Conservation (phyloP, 2,113 vertebrate species). For the Panurus biarmicus region DNA sequence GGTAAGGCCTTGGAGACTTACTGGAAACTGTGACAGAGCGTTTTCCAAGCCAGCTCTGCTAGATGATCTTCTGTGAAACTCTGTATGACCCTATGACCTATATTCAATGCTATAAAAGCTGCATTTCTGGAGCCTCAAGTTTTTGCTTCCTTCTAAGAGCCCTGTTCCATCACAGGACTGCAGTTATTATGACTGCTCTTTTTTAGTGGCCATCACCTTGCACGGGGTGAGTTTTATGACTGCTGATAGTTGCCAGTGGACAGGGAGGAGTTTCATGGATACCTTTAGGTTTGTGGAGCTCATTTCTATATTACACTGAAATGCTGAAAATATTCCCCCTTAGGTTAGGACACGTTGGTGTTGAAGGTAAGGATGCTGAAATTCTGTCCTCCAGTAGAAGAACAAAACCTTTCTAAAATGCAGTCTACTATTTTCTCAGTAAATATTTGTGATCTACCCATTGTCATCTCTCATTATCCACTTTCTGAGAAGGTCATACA, state of each 20-base stretch:
- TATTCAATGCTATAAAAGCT: not conserved
- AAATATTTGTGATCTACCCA: not conserved
- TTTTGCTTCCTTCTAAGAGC: not conserved
- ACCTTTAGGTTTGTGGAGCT: not conserved
- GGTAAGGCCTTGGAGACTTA: not conserved
- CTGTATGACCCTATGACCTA: not conserved
- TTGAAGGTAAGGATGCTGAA: not conserved
- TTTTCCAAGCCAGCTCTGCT: not conserved
- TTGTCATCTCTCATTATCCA: not conserved
- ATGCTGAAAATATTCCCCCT: not conserved
- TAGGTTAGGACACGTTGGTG: not conserved
- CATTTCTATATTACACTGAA: not conserved
- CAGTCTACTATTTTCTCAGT: not conserved
- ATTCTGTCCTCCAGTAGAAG: not conserved
- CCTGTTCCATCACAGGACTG: not conserved
- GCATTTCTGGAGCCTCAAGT: not conserved
- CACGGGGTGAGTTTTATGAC: rapidly evolving
- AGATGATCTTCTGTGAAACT: not conserved
- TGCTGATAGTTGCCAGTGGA: not conserved
- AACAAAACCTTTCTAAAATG: not conserved
- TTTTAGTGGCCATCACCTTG: not conserved
- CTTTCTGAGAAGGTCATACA: not conserved
- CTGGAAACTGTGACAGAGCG: not conserved
- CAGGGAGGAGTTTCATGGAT: not conserved
- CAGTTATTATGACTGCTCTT: not conserved